Evolutionary conservation across 2,888 invertebrate genomes (phyloP).

Genomic region (Melinaea menophilus): DNA sequence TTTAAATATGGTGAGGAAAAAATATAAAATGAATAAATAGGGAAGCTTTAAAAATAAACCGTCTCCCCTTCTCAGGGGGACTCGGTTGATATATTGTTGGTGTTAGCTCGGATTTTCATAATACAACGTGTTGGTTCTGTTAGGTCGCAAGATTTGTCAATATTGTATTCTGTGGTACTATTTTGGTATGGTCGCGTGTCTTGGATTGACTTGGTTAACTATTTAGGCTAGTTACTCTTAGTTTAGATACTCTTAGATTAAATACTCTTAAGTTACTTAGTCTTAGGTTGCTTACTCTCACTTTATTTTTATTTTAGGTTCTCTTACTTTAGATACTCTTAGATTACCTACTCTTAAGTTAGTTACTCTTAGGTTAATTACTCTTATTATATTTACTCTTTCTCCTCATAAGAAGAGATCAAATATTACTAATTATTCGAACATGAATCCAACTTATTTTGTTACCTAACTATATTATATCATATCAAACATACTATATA

Average conservation of each 20-base stretch:
- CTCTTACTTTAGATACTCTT: no score
- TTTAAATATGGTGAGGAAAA: conserved; percentile 58
- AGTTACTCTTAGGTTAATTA: no score
- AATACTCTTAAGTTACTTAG: neutral
- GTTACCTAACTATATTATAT: no score
- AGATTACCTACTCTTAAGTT: no score
- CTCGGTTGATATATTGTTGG: conserved; percentile 71
- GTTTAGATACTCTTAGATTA: neutral
- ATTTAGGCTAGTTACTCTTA: conserved; percentile 50
- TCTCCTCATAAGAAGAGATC: no score
- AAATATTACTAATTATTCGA: no score
- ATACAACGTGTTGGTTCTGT: conserved; percentile 74
- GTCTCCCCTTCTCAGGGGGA: conserved; percentile 67
- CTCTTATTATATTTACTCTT: no score
- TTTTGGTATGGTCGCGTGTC: conserved; percentile 70
- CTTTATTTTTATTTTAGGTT: no score
- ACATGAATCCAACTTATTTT: no score
- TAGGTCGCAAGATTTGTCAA: conserved; percentile 77
- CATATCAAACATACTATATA: no score
- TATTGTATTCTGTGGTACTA: conserved; percentile 68
- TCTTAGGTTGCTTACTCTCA: no score
- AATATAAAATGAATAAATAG: conserved; percentile 70
- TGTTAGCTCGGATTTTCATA: conserved; percentile 76
- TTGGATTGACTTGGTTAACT: conserved; percentile 61
- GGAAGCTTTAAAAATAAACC: conserved; percentile 75